Evolutionary conservation across 2,113 vertebrate genomes (phyloP).

Genomic region (Phalacrocorax aristotelis): DNA sequence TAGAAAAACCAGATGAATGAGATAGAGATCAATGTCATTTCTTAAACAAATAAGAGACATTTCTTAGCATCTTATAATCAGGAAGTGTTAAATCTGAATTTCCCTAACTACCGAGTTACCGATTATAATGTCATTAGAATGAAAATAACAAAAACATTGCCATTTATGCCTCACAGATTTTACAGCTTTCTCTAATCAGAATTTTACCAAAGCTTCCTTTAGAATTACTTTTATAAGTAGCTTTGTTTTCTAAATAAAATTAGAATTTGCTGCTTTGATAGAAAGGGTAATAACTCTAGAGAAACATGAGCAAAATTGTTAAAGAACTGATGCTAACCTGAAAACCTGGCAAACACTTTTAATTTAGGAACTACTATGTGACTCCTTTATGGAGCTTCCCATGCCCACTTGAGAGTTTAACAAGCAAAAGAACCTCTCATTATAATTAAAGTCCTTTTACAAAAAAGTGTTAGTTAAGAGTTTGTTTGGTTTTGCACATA

Average conservation of each 20-base stretch:
- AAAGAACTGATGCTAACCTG: not conserved
- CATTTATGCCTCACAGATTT: constrained; percentile 30
- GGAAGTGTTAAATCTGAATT: not conserved
- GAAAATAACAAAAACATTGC: constrained; percentile 23
- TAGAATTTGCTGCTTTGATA: not conserved
- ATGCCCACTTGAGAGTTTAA: not conserved
- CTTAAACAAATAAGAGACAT: not conserved
- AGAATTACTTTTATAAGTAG: constrained; percentile 16
- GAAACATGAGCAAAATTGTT: not conserved
- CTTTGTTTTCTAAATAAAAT: constrained; percentile 46
- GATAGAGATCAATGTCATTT: not conserved
- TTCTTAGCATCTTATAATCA: not conserved
- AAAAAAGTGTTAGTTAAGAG: not conserved
- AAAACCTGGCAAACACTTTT: not conserved
- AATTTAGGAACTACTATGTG: not conserved
- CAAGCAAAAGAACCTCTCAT: not conserved
- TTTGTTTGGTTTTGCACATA: not conserved
- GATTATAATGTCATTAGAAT: constrained; percentile 1
- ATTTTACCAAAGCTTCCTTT: not conserved
- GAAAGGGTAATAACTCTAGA: constrained; percentile 7
- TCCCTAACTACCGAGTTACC: not conserved
- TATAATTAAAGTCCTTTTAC: not conserved
- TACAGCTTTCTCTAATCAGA: constrained; percentile 8
- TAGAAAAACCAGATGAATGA: not conserved
- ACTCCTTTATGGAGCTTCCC: not conserved